These are phyloP conservation scores for Otus sunia DNA, from an alignment of 2,113 vertebrate species.

Conservation along the genomic window DNA sequence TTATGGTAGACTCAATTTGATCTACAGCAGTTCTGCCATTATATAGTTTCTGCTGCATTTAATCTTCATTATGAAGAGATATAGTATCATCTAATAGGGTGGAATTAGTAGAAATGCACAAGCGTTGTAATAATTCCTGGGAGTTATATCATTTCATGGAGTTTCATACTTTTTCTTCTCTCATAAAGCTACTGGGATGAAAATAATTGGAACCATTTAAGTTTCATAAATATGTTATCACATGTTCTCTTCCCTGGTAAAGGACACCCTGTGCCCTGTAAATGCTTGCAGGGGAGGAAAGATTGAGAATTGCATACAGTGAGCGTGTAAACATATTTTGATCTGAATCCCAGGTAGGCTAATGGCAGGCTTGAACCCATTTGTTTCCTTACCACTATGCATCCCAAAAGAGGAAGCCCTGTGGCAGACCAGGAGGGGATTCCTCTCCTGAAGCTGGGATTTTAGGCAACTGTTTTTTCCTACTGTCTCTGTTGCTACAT, in stretches of 20 bases:
- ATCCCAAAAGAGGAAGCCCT: background rate
- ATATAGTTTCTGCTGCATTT: slow-evolving; percentile 73
- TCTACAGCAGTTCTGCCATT: slow-evolving; percentile 67
- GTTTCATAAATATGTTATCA: slow-evolving; percentile 55
- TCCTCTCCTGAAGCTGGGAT: background rate
- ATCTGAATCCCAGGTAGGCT: background rate
- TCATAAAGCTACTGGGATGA: slow-evolving; percentile 52
- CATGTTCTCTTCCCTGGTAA: background rate
- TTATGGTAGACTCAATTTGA: slow-evolving; percentile 74
- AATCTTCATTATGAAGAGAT: slow-evolving; percentile 72
- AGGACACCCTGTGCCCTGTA: background rate
- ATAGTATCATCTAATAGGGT: slow-evolving; percentile 67
- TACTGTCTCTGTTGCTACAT: background rate
- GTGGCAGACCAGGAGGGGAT: background rate
- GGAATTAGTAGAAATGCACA: slow-evolving; percentile 69
- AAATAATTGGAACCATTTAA: slow-evolving; percentile 46
- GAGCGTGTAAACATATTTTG: background rate
- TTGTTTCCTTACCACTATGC: background rate
- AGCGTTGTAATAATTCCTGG: slow-evolving; percentile 65
- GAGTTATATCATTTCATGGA: slow-evolving; percentile 57
- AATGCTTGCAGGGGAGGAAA: background rate
- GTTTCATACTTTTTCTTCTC: slow-evolving; percentile 52
- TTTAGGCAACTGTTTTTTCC: background rate
- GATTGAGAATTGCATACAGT: background rate
- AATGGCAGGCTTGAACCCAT: background rate